Conservation (phyloP, 2,797 vertebrate species). For the Capromys pilorides region DNA sequence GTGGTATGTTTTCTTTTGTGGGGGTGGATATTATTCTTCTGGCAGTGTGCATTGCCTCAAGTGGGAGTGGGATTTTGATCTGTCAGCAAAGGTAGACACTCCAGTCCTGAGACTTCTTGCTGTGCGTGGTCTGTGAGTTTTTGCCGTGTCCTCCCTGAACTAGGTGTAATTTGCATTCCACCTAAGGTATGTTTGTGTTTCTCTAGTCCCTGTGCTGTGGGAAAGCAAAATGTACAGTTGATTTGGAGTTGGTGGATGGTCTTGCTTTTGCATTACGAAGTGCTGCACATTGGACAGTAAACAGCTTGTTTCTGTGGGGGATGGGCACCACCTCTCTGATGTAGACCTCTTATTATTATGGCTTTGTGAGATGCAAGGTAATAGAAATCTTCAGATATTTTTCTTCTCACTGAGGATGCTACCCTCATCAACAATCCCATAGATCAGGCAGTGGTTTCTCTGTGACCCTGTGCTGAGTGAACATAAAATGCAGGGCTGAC, state of each 20-base stretch:
- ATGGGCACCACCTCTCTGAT: not conserved
- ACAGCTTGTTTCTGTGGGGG: not conserved
- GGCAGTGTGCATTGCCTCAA: not conserved
- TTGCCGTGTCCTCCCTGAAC: not conserved
- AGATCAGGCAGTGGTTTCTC: not conserved
- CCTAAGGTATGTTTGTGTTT: not conserved
- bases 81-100: not conserved
- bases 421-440: not conserved
- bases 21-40: not conserved
- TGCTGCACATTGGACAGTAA: not conserved
- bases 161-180: not conserved
- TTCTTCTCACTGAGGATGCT: not conserved
- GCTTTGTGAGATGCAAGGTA: not conserved
- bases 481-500: not conserved
- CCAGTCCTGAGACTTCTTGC: not conserved
- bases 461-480: not conserved
- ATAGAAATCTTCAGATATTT: not conserved
- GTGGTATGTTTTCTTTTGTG: not conserved
- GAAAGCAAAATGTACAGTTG: not conserved
- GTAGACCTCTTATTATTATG: not conserved
- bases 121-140: not conserved
- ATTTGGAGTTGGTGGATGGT: not conserved
- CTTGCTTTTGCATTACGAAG: not conserved
- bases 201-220: not conserved
- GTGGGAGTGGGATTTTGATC: not conserved